Percentiles rank a stretch among this genome's conserved stretches.
These are phyloP conservation scores for Drosophila austrosaltans DNA, from an alignment of 2,888 invertebrate genomes.

Conservation along the genomic window DNA sequence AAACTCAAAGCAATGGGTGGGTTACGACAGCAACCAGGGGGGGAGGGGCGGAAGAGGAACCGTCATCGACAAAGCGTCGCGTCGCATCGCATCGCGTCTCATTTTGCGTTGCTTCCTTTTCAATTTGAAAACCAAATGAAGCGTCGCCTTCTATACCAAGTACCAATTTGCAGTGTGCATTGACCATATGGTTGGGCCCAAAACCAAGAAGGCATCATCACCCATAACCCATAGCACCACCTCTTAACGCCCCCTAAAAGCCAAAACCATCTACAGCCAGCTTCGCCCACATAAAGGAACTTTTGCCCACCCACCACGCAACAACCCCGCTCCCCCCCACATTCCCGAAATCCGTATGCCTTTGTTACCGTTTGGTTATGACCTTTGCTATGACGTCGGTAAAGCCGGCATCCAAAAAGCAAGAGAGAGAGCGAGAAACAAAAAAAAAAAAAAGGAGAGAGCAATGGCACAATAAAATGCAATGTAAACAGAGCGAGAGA, in stretches of 20 bases:
- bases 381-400: slow-evolving; percentile 71
- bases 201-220: slow-evolving; percentile 39
- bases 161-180: slow-evolving; percentile 64
- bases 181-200: slow-evolving; percentile 64
- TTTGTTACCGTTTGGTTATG: slow-evolving; percentile 37
- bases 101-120: slow-evolving; percentile 59
- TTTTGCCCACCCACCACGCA: neutral
- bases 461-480: slow-evolving; percentile 44
- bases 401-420: slow-evolving; percentile 25
- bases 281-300: slow-evolving; percentile 12
- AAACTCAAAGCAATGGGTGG: slow-evolving; percentile 5
- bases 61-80: neutral
- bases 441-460: slow-evolving; percentile 21
- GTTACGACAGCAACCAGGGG: neutral
- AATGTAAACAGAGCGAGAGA: slow-evolving; percentile 62
- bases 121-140: slow-evolving; percentile 69
- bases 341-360: neutral
- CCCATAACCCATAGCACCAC: slow-evolving; percentile 1
- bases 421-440: slow-evolving; percentile 20
- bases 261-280: neutral
- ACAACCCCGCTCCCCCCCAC: neutral
- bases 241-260: neutral
- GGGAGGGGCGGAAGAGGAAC: neutral
- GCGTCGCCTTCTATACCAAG: slow-evolving; percentile 55
- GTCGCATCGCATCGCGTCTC: slow-evolving; percentile 33